Percentiles rank a stretch among this genome's conserved stretches.
Conservation (phyloP, 2,113 vertebrate species). For the Mola mola region DNA sequence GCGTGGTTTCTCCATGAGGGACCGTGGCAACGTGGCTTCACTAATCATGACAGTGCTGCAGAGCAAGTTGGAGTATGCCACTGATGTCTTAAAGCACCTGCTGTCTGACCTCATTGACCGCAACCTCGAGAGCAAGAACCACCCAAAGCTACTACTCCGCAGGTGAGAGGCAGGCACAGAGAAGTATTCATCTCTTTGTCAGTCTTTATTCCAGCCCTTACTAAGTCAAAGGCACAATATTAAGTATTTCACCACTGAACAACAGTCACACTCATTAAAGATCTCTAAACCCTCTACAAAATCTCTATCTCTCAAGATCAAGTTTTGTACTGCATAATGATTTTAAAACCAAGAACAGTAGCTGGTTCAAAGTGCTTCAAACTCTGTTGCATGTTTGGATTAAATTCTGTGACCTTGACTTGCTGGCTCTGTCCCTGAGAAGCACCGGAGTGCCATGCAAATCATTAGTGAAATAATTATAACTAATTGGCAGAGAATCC, state of each 20-base stretch:
- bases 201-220: neutral
- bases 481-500: slow-evolving; percentile 79
- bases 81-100: slow-evolving; percentile 96
- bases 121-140: slow-evolving; percentile 99
- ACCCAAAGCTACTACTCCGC: slow-evolving; percentile 94
- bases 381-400: slow-evolving; percentile 66
- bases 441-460: slow-evolving; percentile 59
- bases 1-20: slow-evolving; percentile 97
- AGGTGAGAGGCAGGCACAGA: slow-evolving; percentile 80
- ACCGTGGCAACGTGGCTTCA: slow-evolving; percentile 95
- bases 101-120: slow-evolving; percentile 98
- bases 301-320: too few species aligned
- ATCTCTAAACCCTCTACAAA: too few species aligned
- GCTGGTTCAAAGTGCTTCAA: slow-evolving; percentile 21
- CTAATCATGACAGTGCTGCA: slow-evolving; percentile 98
- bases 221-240: neutral
- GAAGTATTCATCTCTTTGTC: neutral
- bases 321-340: neutral
- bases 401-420: slow-evolving; percentile 70
- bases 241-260: neutral
- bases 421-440: slow-evolving; percentile 58
- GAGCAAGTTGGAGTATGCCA: slow-evolving; percentile 96
- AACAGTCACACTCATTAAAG: neutral
- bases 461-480: slow-evolving; percentile 79
- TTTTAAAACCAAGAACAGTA: slow-evolving; percentile 16